phyloP scores from a whole-genome alignment of 2,888 invertebrate species.

The Caenorhabditis parvicauda region DNA sequence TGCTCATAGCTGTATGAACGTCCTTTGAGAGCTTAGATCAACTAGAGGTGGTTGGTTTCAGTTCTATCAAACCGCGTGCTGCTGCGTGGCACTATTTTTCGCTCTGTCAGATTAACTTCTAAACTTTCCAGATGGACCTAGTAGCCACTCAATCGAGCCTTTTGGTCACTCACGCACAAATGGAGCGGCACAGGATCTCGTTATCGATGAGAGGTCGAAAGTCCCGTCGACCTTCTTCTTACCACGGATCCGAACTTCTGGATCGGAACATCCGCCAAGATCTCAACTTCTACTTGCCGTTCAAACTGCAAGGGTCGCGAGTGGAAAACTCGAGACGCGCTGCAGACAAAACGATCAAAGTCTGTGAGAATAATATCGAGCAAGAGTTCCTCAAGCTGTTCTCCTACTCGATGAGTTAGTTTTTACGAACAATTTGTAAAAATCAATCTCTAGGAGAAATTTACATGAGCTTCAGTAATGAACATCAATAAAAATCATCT shows the following conservation, averaged over 20 bases:
- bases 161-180: constrained; percentile 54
- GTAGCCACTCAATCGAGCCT: constrained; percentile 51
- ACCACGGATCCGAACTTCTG: constrained; percentile 46
- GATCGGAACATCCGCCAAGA: constrained; percentile 32
- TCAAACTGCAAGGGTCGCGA: constrained; percentile 54
- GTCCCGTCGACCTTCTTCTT: constrained; percentile 45
- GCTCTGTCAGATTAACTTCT: too few relatives aligned
- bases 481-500: too few relatives aligned
- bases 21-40: too few relatives aligned
- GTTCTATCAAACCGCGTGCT: too few relatives aligned
- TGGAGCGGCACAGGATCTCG: constrained; percentile 33
- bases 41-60: too few relatives aligned
- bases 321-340: constrained; percentile 40
- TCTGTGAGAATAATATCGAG: constrained; percentile 46
- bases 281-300: constrained; percentile 54
- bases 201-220: constrained; percentile 20
- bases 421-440: background rate
- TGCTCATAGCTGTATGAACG: too few relatives aligned
- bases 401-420: constrained; percentile 41
- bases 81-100: too few relatives aligned
- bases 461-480: too few relatives aligned
- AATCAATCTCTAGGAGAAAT: background rate
- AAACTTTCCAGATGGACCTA: constrained; percentile 44
- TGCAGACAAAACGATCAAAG: constrained; percentile 25
- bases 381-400: constrained; percentile 55